A percentile compares a stretch with the other conserved stretches of the same genome.
Evolutionary conservation across 2,797 vertebrate species (phyloP).

Genomic region (Nannoperca australis): DNA sequence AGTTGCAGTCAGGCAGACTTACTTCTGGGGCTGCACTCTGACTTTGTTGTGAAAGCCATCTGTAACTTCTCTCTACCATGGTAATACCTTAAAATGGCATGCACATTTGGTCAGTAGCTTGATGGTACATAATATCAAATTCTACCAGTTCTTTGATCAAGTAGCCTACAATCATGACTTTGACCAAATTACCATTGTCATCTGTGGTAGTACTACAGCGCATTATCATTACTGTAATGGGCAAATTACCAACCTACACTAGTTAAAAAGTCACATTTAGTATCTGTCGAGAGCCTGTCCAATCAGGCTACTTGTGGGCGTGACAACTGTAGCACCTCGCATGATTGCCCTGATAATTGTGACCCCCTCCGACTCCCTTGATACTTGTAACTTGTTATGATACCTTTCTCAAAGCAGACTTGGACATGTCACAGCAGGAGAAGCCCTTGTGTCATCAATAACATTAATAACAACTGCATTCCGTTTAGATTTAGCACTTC

Average conservation of each 20-base stretch:
- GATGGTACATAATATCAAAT: background rate
- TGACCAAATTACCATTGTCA: background rate
- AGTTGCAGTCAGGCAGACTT: conserved; percentile 55
- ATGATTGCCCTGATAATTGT: background rate
- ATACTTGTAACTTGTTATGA: background rate
- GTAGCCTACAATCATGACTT: background rate
- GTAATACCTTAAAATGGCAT: conserved; percentile 26
- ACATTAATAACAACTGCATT: background rate
- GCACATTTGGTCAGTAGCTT: conserved; percentile 10
- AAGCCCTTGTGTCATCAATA: background rate
- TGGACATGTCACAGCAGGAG: background rate
- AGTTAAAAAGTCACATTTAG: background rate
- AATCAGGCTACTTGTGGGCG: background rate
- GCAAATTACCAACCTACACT: background rate
- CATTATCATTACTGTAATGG: background rate
- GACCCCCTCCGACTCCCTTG: background rate
- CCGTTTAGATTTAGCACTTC: background rate
- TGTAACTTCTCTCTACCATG: conserved; percentile 43
- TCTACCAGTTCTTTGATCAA: background rate
- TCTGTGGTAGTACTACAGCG: background rate
- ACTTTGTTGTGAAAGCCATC: conserved; percentile 60
- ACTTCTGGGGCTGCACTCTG: conserved; percentile 53
- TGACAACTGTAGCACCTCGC: background rate
- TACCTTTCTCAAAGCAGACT: background rate
- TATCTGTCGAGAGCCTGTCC: background rate